phyloP scores from a whole-genome alignment of 1,140 invertebrate species.

The Cataglyphis hispanica region DNA sequence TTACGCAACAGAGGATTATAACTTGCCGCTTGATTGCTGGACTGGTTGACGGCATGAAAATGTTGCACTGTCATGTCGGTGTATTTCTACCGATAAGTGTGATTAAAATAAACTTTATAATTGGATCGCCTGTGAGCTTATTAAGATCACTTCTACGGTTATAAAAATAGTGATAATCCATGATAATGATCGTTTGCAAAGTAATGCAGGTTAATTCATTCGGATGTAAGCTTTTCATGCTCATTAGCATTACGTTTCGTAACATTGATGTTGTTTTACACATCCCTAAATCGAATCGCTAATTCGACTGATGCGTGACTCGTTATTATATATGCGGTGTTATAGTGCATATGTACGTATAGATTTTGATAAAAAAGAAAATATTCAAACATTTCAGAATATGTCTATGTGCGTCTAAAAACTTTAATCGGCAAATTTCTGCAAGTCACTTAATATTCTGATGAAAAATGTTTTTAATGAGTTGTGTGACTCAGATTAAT shows the following conservation, averaged over 20 bases:
- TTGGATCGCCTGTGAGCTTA: constrained; percentile 29
- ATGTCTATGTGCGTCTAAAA: not conserved
- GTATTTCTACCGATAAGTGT: constrained; percentile 24
- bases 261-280: constrained; percentile 27
- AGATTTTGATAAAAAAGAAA: constrained; percentile 11
- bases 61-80: not conserved
- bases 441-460: not conserved
- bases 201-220: constrained; percentile 56
- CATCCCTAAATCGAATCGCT: constrained; percentile 12
- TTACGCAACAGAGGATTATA: not conserved
- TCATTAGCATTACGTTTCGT: constrained; percentile 35
- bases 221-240: constrained; percentile 32
- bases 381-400: constrained; percentile 40
- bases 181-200: constrained; percentile 42
- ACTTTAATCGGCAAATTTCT: constrained; percentile 18
- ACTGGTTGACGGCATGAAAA: constrained; percentile 15
- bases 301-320: constrained; percentile 13
- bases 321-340: no score
- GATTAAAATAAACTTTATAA: constrained; percentile 54
- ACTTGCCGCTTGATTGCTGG: not conserved
- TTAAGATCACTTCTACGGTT: constrained; percentile 41
- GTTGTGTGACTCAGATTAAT: not conserved
- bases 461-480: constrained; percentile 25
- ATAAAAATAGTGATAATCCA: constrained; percentile 41
- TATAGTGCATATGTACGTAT: no score